Evolutionary conservation across 2,113 vertebrate genomes (phyloP).

Genomic region (Lynx canadensis): DNA sequence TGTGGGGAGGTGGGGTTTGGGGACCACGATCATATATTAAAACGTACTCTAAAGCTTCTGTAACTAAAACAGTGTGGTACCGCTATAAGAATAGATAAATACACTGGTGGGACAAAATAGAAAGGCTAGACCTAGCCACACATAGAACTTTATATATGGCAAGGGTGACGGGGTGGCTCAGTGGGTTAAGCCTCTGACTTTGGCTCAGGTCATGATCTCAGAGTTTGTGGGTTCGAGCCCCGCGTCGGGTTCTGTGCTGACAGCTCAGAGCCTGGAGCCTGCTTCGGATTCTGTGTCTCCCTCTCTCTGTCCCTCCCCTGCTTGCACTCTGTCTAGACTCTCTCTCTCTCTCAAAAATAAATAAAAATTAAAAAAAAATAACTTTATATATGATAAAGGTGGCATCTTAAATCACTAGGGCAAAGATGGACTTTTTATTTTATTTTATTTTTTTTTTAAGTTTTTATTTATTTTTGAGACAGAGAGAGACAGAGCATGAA

Average conservation of each 20-base stretch:
- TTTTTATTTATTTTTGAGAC: too few relatives aligned
- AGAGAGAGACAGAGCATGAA: too few relatives aligned
- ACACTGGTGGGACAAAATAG: neutral
- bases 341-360: neutral
- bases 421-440: neutral
- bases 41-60: neutral
- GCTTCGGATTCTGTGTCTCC: neutral
- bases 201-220: neutral
- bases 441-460: too few relatives aligned
- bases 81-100: neutral
- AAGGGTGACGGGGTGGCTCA: neutral
- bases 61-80: neutral
- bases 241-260: neutral
- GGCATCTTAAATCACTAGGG: neutral
- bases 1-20: neutral
- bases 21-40: neutral
- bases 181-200: neutral
- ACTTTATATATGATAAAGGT: neutral
- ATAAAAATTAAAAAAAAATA: too few relatives aligned
- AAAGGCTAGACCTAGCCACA: neutral
- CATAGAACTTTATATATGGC: neutral
- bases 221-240: neutral
- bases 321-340: neutral
- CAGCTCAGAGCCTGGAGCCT: too few relatives aligned
- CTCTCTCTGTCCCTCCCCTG: neutral